Evolutionary conservation across 2,888 invertebrate species (phyloP).

Genomic region (Drosophila birchii): DNA sequence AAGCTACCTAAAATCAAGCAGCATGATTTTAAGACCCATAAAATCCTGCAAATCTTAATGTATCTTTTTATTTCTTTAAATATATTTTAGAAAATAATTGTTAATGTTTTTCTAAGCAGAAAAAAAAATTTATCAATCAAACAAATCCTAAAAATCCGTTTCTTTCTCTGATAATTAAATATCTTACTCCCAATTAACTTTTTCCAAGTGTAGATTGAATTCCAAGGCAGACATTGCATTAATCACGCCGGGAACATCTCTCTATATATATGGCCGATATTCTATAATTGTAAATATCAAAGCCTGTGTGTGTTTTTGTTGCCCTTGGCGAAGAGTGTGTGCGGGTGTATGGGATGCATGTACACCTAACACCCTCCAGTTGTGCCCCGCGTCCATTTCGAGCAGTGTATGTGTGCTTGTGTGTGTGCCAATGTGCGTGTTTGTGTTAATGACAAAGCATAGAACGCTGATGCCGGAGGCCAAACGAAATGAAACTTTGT

Average conservation of each 20-base stretch:
- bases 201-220: conserved; percentile 1
- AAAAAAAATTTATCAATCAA: background rate
- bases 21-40: background rate
- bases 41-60: background rate
- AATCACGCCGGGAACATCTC: conserved; percentile 34
- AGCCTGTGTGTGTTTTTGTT: conserved; percentile 57
- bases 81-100: background rate
- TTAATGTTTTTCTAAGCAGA: background rate
- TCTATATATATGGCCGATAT: conserved; percentile 32
- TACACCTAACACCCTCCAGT: conserved; percentile 39
- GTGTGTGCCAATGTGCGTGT: conserved; percentile 57
- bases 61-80: no score
- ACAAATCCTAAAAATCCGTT: no score
- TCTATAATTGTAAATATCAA: conserved; percentile 62
- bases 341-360: conserved; percentile 44
- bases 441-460: conserved; percentile 81
- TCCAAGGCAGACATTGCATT: conserved; percentile 21
- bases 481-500: conserved; percentile 79
- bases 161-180: no score
- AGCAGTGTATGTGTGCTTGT: conserved; percentile 30
- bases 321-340: conserved; percentile 30
- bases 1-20: no score
- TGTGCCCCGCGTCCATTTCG: conserved; percentile 17
- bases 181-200: background rate
- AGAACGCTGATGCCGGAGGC: conserved; percentile 71